Conservation (phyloP, 2,797 vertebrate species). For the Hypotaenidia okinawae region DNA sequence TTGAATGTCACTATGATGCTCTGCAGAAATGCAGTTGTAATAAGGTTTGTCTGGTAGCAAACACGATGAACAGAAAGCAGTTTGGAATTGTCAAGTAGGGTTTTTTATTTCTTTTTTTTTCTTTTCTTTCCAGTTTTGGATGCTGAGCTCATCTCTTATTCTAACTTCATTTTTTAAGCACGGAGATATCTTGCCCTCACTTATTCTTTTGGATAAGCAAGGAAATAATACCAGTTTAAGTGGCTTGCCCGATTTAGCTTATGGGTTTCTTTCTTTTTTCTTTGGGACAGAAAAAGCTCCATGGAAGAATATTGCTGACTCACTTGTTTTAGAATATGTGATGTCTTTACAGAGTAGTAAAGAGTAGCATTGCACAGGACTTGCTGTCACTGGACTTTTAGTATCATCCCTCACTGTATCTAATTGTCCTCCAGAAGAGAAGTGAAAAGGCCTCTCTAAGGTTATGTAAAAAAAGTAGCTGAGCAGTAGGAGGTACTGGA, state of each 20-base stretch:
- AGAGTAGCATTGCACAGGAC: background rate
- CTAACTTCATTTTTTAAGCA: background rate
- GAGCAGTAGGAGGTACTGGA: background rate
- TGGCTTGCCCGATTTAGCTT: background rate
- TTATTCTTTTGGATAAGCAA: background rate
- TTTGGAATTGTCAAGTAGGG: background rate
- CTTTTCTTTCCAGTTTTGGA: background rate
- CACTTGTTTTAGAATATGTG: background rate
- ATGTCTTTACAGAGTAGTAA: background rate
- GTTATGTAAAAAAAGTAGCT: background rate
- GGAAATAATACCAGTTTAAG: background rate
- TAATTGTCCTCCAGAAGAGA: background rate
- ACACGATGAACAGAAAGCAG: conserved; percentile 9
- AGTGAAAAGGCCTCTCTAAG: background rate
- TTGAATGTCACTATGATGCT: conserved; percentile 61
- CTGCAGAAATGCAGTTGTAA: conserved; percentile 55
- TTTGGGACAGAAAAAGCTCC: background rate
- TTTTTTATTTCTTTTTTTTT: background rate
- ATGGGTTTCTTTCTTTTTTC: background rate
- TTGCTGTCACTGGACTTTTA: background rate
- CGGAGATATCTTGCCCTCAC: background rate
- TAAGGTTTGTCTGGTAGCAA: conserved; percentile 38
- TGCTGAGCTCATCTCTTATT: conserved; percentile 10
- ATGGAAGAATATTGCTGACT: background rate
- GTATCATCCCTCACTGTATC: background rate